Evolutionary conservation across 2,888 invertebrate species (phyloP).

Genomic region (Agriopis marginaria): DNA sequence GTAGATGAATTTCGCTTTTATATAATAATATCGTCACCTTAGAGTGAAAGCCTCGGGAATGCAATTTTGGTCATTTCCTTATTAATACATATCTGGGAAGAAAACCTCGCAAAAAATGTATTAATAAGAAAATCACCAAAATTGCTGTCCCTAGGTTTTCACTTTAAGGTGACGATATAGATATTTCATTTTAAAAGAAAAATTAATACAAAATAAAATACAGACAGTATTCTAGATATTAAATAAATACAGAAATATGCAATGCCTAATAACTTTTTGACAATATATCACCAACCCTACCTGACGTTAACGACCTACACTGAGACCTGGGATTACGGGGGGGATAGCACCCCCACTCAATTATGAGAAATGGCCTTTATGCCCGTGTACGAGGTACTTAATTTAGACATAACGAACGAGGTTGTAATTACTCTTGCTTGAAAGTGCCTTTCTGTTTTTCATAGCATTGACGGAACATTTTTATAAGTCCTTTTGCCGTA

Average conservation of each 20-base stretch:
- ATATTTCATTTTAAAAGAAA: no score
- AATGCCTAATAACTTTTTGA: slow-evolving; percentile 3
- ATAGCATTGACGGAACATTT: neutral
- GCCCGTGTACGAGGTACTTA: slow-evolving; percentile 3
- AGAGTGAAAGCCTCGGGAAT: no score
- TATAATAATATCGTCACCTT: no score
- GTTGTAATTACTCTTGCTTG: slow-evolving; percentile 16
- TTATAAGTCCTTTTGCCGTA: neutral
- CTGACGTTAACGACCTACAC: slow-evolving; percentile 26
- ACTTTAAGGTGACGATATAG: no score
- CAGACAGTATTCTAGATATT: no score
- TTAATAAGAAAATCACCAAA: no score
- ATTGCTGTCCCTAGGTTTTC: no score
- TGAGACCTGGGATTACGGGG: slow-evolving; percentile 19
- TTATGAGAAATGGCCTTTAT: slow-evolving; percentile 25
- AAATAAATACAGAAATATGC: neutral
- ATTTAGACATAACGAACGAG: slow-evolving; percentile 16
- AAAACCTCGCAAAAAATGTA: no score
- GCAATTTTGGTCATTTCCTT: no score
- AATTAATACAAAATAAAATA: no score
- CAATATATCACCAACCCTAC: slow-evolving; percentile 14
- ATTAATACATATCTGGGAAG: no score
- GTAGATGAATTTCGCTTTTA: no score
- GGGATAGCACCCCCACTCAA: slow-evolving; percentile 13
- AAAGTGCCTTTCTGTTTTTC: neutral